Percentiles rank a stretch among this genome's conserved stretches.
phyloP scores from a whole-genome alignment of 2,888 invertebrate genomes.

The Spodoptera littoralis region DNA sequence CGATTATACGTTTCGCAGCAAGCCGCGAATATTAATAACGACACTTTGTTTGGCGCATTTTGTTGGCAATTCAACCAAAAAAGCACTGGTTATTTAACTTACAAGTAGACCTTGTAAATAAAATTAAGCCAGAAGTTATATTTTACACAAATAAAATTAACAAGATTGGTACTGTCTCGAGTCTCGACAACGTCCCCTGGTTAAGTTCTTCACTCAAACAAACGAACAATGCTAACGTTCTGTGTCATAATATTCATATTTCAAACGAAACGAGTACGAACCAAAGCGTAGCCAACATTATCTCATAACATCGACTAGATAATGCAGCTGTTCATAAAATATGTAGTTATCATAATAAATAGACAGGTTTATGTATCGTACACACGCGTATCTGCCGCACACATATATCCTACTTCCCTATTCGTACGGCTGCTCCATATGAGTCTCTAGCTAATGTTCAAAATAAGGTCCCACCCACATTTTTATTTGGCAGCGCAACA shows the following conservation, averaged over 20 bases:
- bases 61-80: slow-evolving; percentile 38
- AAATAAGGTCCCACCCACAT: slow-evolving; percentile 68
- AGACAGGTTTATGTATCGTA: slow-evolving; percentile 51
- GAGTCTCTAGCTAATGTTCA: slow-evolving; percentile 56
- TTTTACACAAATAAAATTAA: slow-evolving; percentile 17
- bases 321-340: slow-evolving; percentile 49
- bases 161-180: slow-evolving; percentile 9
- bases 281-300: slow-evolving; percentile 32
- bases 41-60: slow-evolving; percentile 53
- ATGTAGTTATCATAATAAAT: slow-evolving; percentile 54
- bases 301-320: slow-evolving; percentile 40
- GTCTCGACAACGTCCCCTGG: neutral
- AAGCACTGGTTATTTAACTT: slow-evolving; percentile 45
- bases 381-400: slow-evolving; percentile 33
- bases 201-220: slow-evolving; percentile 21
- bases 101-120: slow-evolving; percentile 33
- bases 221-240: slow-evolving; percentile 18
- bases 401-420: slow-evolving; percentile 49
- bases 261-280: slow-evolving; percentile 39
- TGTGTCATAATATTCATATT: slow-evolving; percentile 35
- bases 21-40: slow-evolving; percentile 60
- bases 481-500: slow-evolving; percentile 83
- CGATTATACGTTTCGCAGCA: slow-evolving; percentile 55
- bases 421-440: slow-evolving; percentile 41
- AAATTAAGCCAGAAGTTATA: slow-evolving; percentile 11